These are phyloP conservation scores for Neomonachus schauinslandi DNA, from an alignment of 2,113 vertebrate species.

Conservation along the genomic window DNA sequence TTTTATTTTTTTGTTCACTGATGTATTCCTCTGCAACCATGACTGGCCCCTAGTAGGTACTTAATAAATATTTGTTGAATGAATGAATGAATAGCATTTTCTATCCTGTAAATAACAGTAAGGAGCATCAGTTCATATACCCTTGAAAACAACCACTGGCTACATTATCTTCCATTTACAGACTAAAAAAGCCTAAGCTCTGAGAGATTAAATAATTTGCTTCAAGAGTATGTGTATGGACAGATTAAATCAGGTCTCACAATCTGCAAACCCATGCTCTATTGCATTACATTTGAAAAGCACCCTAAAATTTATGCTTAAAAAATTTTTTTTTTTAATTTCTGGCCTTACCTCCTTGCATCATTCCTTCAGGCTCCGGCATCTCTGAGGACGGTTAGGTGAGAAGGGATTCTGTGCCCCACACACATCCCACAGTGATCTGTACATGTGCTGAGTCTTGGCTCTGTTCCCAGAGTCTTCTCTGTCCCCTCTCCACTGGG, in stretches of 20 bases:
- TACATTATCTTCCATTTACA: not conserved
- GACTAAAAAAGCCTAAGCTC: not conserved
- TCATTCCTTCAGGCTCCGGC: not conserved
- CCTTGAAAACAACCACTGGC: not conserved
- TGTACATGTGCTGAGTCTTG: not conserved
- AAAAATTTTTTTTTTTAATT: not conserved
- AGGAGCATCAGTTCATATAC: not conserved
- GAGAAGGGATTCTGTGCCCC: not conserved
- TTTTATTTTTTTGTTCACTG: not conserved
- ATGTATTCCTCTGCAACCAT: not conserved
- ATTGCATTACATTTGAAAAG: not conserved
- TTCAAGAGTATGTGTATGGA: not conserved
- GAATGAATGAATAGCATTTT: not conserved
- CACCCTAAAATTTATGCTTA: not conserved
- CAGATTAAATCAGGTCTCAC: not conserved
- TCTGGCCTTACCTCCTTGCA: not conserved
- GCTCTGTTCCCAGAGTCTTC: constrained; percentile 28
- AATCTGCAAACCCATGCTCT: not conserved
- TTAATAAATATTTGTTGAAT: not conserved
- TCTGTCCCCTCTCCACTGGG: constrained; percentile 37
- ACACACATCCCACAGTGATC: not conserved
- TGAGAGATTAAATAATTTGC: not conserved
- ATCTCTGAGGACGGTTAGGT: not conserved
- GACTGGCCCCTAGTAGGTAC: not conserved
- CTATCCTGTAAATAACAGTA: not conserved